phyloP scores from a whole-genome alignment of 2,113 vertebrate genomes.

The Danionella cerebrum region DNA sequence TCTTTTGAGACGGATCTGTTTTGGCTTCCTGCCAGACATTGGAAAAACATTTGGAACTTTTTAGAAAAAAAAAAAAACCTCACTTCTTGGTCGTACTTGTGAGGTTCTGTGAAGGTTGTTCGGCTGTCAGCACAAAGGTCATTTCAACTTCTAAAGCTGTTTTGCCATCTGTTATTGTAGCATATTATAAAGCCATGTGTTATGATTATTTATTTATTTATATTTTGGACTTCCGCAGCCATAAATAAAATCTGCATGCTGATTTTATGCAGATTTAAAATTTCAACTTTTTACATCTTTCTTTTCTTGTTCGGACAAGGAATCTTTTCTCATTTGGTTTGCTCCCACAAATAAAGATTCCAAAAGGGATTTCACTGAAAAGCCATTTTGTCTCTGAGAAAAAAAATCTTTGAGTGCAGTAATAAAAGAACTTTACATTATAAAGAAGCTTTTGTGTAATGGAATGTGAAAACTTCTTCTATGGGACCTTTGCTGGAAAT shows the following conservation, averaged over 20 bases:
- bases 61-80: neutral
- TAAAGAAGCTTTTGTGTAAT: no score
- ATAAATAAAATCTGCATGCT: neutral
- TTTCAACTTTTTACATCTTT: neutral
- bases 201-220: no score
- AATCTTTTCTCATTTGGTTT: no score
- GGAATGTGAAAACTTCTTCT: no score
- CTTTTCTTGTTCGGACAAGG: no score
- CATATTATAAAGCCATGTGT: neutral
- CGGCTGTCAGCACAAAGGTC: neutral
- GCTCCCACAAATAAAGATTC: no score
- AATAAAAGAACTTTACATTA: no score
- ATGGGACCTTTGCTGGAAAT: no score
- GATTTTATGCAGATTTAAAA: neutral
- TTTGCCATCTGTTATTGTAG: neutral
- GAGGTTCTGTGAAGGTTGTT: neutral
- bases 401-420: no score
- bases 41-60: neutral
- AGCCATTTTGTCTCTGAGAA: no score
- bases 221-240: no score
- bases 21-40: neutral
- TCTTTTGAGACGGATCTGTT: neutral
- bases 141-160: neutral
- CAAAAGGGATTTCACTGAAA: no score
- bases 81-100: neutral